These are phyloP conservation scores for Tokudaia tokunoshimensis DNA, from an alignment of 2,797 vertebrate species.

Conservation along the genomic window DNA sequence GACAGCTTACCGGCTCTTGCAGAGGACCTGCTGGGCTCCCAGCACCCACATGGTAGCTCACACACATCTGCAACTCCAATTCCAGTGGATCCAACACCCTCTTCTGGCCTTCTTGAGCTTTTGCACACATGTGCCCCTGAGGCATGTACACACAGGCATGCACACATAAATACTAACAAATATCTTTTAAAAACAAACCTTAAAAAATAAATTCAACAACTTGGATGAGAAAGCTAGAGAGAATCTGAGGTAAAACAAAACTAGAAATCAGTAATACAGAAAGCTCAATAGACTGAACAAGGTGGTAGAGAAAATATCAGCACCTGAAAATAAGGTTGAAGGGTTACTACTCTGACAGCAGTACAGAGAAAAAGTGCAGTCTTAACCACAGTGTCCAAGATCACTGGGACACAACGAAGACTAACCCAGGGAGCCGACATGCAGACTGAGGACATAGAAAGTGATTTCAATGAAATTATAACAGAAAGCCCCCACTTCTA, in stretches of 20 bases:
- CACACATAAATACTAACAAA: background rate
- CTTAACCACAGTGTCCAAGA: background rate
- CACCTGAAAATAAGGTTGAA: background rate
- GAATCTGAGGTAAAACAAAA: background rate
- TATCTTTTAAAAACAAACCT: background rate
- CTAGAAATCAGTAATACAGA: background rate
- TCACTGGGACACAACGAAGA: background rate
- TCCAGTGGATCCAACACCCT: background rate
- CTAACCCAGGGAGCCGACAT: background rate
- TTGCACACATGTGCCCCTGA: background rate
- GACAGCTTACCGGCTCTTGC: background rate
- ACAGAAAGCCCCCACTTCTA: background rate
- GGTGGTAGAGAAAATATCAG: background rate
- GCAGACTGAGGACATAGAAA: background rate
- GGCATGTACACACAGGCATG: background rate
- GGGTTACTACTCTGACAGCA: background rate
- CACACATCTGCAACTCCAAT: background rate
- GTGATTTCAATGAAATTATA: background rate
- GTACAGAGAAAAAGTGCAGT: background rate
- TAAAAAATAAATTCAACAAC: background rate
- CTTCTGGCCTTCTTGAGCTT: background rate
- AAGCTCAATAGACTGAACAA: background rate
- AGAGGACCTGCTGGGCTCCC: background rate
- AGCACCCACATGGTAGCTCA: background rate
- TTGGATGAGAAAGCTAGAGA: background rate